Conservation (phyloP, 1,140 invertebrate species). For the Drosophila lacertosa region DNA sequence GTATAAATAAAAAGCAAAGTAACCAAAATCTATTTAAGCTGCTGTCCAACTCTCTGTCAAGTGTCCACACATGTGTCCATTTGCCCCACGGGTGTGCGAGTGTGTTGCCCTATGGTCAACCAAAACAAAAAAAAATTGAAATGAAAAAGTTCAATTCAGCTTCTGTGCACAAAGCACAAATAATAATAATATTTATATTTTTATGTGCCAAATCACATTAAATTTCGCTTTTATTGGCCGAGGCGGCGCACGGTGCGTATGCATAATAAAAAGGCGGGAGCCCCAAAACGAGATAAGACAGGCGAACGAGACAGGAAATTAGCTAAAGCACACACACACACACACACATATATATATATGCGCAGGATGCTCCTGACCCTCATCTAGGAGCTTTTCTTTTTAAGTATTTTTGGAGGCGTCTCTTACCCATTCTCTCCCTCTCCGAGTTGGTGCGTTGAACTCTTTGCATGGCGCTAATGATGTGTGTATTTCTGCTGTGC, state of each 20-base stretch:
- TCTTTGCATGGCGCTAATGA: slow-evolving; percentile 46
- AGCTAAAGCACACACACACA: slow-evolving; percentile 25
- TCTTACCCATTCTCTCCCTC: too few species aligned
- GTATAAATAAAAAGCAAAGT: slow-evolving; percentile 37
- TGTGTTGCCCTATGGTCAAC: slow-evolving; percentile 37
- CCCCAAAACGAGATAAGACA: slow-evolving; percentile 66
- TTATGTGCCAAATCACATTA: slow-evolving; percentile 79
- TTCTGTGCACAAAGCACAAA: slow-evolving; percentile 52
- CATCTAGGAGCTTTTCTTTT: neutral
- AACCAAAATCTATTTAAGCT: slow-evolving; percentile 59
- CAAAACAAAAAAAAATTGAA: too few species aligned
- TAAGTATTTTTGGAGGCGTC: slow-evolving; percentile 24
- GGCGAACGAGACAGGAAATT: slow-evolving; percentile 76
- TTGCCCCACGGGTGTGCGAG: slow-evolving; percentile 19
- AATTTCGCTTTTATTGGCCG: slow-evolving; percentile 72
- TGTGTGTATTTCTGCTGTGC: slow-evolving; percentile 21
- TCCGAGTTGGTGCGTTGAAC: slow-evolving; percentile 50
- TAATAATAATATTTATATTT: slow-evolving; percentile 74
- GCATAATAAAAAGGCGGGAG: slow-evolving; percentile 77
- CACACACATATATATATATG: slow-evolving; percentile 2
- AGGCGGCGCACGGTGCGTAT: slow-evolving; percentile 57
- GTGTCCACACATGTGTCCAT: slow-evolving; percentile 20
- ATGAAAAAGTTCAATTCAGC: slow-evolving; percentile 41
- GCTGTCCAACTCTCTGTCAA: slow-evolving; percentile 49
- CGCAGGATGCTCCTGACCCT: slow-evolving; percentile 28